Base-by-base conservation (phyloP, 1,140 invertebrate species). In the Pogonomyrmex californicus region DNA sequence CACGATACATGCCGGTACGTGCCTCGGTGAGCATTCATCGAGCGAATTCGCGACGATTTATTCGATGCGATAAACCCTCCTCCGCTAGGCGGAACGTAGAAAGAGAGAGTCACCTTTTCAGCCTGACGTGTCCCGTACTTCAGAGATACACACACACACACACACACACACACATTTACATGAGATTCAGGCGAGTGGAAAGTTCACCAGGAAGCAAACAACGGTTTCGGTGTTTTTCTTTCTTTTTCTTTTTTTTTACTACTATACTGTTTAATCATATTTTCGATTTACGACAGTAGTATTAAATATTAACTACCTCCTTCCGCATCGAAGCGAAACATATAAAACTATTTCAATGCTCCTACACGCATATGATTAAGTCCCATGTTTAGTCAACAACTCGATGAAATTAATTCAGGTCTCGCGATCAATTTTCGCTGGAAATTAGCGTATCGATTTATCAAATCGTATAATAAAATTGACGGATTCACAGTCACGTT, bases 291-390 rank as follows among this genome's bases (percentile, higher is more conserved):
- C 30, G 38, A 56, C 58, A 38, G 38, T 36, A 56, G 49, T 58
- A 82, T 68, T 47, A 73, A 81, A 56, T 66, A 41, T 79, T 68
- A 81, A 82, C 73, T 73, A 73, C 14, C 23, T 47, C 47, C 4
- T 6, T 66, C 33, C 12, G 47, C 41, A 41, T 38, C 14, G 23
- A 23, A 51, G 38, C 44, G 60, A 14, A 4, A 17, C 4, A 3
- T 23, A 33, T n/a, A 30, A 54, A 81, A 70, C 70, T 70, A 81
- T 71, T 58, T 33, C n/a, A 33, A 47, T 17, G 23, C 38, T 82
- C 12, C 51, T 44, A 47, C 6, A 56, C 60, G 9, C 14, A 17
- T 30, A 38, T 66, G n/a, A 5, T 65, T 33, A 44, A 56, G 12
- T 58, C 44, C 41, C 41, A 36, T 38, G 23, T 58, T 73, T 58